phyloP scores from a whole-genome alignment of 2,797 vertebrate genomes.

The Anguilla obscura region DNA sequence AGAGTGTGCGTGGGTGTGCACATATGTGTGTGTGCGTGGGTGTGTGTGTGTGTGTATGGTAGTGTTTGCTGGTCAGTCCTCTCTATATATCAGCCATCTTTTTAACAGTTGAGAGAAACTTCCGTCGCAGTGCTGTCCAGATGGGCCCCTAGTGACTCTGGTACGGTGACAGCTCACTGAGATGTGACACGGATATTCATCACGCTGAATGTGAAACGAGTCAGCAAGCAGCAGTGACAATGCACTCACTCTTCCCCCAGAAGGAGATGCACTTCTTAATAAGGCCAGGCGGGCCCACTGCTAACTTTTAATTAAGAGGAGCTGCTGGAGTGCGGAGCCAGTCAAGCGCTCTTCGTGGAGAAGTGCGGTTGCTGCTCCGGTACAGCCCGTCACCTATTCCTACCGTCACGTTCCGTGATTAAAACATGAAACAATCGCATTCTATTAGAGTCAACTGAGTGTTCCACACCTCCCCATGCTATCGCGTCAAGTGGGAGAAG shows the following conservation, averaged over 20 bases:
- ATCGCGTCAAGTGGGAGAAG: background rate
- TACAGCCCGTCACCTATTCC: background rate
- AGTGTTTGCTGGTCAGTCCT: too few relatives aligned
- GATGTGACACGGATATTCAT: slow-evolving; percentile 13
- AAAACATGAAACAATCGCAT: background rate
- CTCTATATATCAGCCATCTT: background rate
- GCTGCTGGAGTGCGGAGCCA: background rate
- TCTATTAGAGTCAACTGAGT: background rate
- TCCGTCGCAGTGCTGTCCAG: background rate
- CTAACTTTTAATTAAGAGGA: slow-evolving; percentile 29
- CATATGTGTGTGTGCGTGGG: background rate
- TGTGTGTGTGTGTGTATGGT: background rate
- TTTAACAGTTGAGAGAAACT: slow-evolving; percentile 11
- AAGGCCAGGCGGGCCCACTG: background rate
- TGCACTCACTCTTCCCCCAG: background rate
- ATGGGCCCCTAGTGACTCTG: slow-evolving; percentile 4
- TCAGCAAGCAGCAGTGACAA: slow-evolving; percentile 13
- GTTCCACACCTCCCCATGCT: background rate
- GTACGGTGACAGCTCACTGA: background rate
- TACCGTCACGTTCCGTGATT: background rate
- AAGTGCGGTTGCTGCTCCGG: background rate
- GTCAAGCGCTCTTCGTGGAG: background rate
- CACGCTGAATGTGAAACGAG: background rate
- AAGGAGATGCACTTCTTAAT: slow-evolving; percentile 1
- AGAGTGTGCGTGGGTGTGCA: background rate